Evolutionary conservation across 2,113 vertebrate genomes (phyloP).

Genomic region (Carassius gibelio): DNA sequence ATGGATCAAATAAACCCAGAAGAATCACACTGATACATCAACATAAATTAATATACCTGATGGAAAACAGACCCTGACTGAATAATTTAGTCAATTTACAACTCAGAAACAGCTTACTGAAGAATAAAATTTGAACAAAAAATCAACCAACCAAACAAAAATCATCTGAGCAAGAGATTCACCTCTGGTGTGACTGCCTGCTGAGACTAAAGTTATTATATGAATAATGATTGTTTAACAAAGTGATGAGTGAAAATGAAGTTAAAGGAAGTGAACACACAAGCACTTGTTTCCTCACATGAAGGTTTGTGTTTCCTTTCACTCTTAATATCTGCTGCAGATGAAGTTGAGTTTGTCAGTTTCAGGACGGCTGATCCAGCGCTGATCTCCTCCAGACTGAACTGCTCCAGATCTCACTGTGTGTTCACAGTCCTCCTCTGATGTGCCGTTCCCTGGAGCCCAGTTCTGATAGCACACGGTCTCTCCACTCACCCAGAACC

Average conservation of each 20-base stretch:
- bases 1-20: too few species aligned
- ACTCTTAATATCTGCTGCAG: background rate
- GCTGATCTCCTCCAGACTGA: background rate
- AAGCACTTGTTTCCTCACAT: background rate
- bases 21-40: too few species aligned
- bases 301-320: background rate
- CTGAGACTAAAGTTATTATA: background rate
- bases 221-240: too few species aligned
- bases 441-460: accelerated
- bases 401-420: slow-evolving; percentile 42
- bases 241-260: background rate
- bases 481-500: background rate
- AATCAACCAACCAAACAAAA: too few species aligned
- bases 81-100: too few species aligned
- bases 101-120: too few species aligned
- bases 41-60: too few species aligned
- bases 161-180: too few species aligned
- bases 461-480: slow-evolving; percentile 29
- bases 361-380: slow-evolving; percentile 21
- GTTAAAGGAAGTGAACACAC: background rate
- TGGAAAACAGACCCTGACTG: too few species aligned
- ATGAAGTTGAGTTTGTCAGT: background rate
- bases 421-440: background rate
- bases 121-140: too few species aligned
- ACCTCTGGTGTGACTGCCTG: too few species aligned